Evolutionary conservation across 2,113 vertebrate genomes (phyloP).

Genomic region (Carassius gibelio): DNA sequence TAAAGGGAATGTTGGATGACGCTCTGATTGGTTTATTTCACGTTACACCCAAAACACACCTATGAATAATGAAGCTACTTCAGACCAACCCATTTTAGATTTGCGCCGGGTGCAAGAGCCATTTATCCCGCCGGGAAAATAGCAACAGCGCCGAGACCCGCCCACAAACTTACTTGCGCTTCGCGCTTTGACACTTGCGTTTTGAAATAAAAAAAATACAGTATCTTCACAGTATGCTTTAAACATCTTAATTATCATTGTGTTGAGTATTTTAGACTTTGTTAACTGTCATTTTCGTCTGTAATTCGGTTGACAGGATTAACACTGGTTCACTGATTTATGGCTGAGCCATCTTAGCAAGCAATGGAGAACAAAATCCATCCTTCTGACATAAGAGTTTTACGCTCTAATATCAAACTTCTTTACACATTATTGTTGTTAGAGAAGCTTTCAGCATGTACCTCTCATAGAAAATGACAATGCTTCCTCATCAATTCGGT

Average conservation of each 20-base stretch:
- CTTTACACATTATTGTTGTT: background rate
- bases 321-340: background rate
- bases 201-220: too few species aligned
- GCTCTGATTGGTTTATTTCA: too few species aligned
- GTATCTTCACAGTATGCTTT: background rate
- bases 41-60: too few species aligned
- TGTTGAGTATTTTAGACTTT: background rate
- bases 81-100: too few species aligned
- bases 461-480: conserved; percentile 1
- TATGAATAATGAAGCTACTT: too few species aligned
- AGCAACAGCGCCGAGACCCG: too few species aligned
- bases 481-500: background rate
- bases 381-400: background rate
- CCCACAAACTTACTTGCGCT: too few species aligned
- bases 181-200: too few species aligned
- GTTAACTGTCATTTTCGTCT: background rate
- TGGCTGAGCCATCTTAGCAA: background rate
- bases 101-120: too few species aligned
- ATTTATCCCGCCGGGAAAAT: too few species aligned
- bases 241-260: background rate
- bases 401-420: conserved; percentile 6
- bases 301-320: background rate
- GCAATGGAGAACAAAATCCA: conserved; percentile 11
- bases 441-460: background rate
- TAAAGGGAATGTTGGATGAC: too few species aligned